These are phyloP conservation scores for Anagrus nilaparvatae DNA, from an alignment of 1,140 invertebrate species.

Conservation along the genomic window DNA sequence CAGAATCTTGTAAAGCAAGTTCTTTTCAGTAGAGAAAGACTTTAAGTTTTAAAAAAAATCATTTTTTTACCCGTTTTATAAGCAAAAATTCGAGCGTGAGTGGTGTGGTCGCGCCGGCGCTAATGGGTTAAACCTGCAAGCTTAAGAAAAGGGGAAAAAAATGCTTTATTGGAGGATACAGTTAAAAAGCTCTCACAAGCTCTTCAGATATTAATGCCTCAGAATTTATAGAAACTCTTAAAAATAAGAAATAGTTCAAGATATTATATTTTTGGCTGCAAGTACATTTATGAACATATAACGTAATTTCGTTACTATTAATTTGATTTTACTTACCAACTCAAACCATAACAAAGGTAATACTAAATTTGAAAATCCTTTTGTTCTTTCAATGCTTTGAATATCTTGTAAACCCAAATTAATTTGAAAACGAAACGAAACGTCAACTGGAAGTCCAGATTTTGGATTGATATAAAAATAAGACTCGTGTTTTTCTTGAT, in stretches of 20 bases:
- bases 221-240: not conserved
- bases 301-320: not conserved
- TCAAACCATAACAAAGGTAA: conserved; percentile 73
- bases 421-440: conserved; percentile 70
- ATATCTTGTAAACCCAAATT: conserved; percentile 68
- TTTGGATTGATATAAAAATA: conserved; percentile 60
- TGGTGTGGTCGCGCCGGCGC: too few species aligned
- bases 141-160: too few species aligned
- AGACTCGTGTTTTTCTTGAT: conserved; percentile 57
- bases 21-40: too few species aligned
- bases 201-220: too few species aligned
- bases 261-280: too few species aligned
- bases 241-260: not conserved
- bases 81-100: too few species aligned
- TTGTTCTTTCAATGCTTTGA: conserved; percentile 47
- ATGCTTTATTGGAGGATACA: too few species aligned
- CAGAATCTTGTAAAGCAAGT: too few species aligned
- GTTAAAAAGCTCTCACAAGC: too few species aligned
- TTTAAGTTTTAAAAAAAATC: too few species aligned
- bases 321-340: conserved; percentile 55
- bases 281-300: not conserved
- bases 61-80: too few species aligned
- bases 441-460: conserved; percentile 63
- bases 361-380: conserved; percentile 55
- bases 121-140: too few species aligned